Evolutionary conservation across 2,113 vertebrate species (phyloP).

Genomic region (Melanerpes aurifrons): DNA sequence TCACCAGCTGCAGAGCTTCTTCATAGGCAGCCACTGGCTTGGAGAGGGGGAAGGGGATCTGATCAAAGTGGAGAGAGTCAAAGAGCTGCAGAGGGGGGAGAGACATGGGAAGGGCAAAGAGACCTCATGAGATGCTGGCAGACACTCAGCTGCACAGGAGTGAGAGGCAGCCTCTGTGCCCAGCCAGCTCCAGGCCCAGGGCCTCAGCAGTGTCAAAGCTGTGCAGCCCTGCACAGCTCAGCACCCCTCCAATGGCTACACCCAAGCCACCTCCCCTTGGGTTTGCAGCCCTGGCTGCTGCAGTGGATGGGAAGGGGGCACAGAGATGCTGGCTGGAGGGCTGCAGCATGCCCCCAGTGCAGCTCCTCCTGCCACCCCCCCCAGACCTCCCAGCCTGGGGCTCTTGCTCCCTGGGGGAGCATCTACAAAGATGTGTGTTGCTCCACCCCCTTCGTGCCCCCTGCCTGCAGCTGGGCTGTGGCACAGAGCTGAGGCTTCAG

Average conservation of each 20-base stretch:
- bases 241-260: neutral
- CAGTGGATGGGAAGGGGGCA: neutral
- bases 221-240: neutral
- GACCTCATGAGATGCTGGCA: neutral
- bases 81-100: constrained; percentile 81
- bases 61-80: constrained; percentile 81
- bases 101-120: neutral
- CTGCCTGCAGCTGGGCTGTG: neutral
- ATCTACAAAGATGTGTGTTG: neutral
- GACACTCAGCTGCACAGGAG: neutral
- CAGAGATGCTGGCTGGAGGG: neutral
- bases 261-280: neutral
- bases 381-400: neutral
- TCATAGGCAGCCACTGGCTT: constrained; percentile 90
- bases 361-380: neutral
- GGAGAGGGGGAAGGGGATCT: constrained; percentile 80
- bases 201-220: neutral
- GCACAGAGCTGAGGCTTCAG: neutral
- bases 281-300: neutral
- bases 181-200: neutral
- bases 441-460: neutral
- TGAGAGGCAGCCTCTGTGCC: neutral
- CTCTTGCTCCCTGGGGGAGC: neutral
- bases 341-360: neutral
- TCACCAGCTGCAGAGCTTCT: constrained; percentile 87